These are phyloP conservation scores for Abrostola triplasia DNA, from an alignment of 2,888 invertebrate genomes.

Conservation along the genomic window DNA sequence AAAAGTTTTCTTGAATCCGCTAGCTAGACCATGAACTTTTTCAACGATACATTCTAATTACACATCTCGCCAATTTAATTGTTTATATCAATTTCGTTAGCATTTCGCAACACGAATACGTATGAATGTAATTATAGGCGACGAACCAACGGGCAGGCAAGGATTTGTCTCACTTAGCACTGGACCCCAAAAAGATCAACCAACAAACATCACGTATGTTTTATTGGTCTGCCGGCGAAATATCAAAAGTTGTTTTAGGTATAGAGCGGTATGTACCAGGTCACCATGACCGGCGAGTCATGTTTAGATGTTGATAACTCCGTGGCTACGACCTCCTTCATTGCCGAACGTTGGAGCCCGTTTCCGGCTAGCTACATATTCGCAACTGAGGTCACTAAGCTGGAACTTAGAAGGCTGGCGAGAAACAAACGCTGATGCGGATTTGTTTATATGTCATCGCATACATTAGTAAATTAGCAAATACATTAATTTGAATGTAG, in stretches of 20 bases:
- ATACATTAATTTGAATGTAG: conserved; percentile 48
- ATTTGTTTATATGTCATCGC: conserved; percentile 57
- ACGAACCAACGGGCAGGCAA: conserved; percentile 12
- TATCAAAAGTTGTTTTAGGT: conserved; percentile 79
- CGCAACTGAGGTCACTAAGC: conserved; percentile 57
- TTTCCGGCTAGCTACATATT: conserved; percentile 78
- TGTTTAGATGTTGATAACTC: conserved; percentile 79
- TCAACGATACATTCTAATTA: conserved; percentile 22
- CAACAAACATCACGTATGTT: conserved; percentile 66
- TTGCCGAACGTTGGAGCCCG: conserved; percentile 73
- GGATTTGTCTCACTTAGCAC: conserved; percentile 44
- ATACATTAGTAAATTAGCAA: conserved; percentile 51
- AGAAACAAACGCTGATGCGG: conserved; percentile 50
- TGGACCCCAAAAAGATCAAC: conserved; percentile 48
- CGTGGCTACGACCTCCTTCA: conserved; percentile 77
- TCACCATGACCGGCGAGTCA: conserved; percentile 74
- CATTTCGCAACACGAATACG: conserved; percentile 24
- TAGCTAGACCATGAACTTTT: conserved; percentile 36
- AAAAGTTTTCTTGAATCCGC: conserved; percentile 12
- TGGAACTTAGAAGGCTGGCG: conserved; percentile 46
- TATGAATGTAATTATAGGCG: conserved; percentile 16
- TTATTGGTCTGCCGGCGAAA: conserved; percentile 75
- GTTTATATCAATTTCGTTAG: conserved; percentile 29
- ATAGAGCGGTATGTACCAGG: conserved; percentile 69
- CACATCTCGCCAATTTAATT: conserved; percentile 26